These are phyloP conservation scores for Adineta ricciae DNA, from an alignment of 2,888 invertebrate species.

Conservation along the genomic window DNA sequence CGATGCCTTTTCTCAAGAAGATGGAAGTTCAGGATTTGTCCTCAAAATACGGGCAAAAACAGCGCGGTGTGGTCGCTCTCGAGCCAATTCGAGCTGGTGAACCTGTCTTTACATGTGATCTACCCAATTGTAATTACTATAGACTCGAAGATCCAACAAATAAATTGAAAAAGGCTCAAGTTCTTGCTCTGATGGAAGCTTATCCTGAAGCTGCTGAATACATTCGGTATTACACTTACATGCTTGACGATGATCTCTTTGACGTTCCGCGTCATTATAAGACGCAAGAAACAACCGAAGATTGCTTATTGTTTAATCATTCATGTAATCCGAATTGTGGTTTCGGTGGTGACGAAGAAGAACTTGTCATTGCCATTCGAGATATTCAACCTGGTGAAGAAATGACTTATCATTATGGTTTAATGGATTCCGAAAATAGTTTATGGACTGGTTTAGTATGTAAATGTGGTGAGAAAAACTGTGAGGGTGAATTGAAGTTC, in stretches of 20 bases:
- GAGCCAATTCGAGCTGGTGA: constrained; percentile 19
- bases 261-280: background rate
- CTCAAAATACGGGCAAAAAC: constrained; percentile 1
- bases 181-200: background rate
- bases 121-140: background rate
- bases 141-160: background rate
- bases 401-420: constrained; percentile 24
- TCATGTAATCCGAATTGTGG: constrained; percentile 20
- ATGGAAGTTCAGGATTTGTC: background rate
- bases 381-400: constrained; percentile 21
- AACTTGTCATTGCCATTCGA: constrained; percentile 11
- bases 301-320: constrained; percentile 23
- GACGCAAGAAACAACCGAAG: background rate
- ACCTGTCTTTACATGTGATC: constrained; percentile 18
- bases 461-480: constrained; percentile 16
- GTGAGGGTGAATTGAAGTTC: constrained; percentile 8
- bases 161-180: background rate
- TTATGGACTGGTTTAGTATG: constrained; percentile 2
- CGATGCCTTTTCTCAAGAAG: constrained; percentile 8
- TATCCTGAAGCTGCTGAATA: constrained; percentile 13
- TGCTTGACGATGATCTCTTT: constrained; percentile 23
- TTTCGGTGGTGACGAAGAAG: constrained; percentile 12
- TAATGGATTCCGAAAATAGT: constrained; percentile 23
- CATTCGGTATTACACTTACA: constrained; percentile 19
- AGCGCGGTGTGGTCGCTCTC: background rate